Conservation (phyloP, 2,113 vertebrate genomes). For the Hemibagrus wyckioides region DNA sequence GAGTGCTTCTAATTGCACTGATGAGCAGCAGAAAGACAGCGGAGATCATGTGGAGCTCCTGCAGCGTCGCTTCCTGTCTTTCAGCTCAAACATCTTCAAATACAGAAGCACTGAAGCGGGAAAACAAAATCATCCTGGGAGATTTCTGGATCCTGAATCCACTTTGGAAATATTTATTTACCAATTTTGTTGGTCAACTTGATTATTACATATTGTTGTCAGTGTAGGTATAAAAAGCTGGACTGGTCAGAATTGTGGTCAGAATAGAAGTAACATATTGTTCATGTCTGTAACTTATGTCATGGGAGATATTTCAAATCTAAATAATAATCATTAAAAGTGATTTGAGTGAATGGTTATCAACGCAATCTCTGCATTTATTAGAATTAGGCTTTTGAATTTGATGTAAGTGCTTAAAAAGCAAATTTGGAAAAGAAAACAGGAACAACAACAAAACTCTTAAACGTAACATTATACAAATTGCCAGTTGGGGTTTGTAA, state of each 20-base stretch:
- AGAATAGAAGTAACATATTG: not conserved
- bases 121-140: slow-evolving; percentile 1
- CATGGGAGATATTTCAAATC: not conserved
- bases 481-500: not conserved
- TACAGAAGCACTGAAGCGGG: not conserved
- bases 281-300: not conserved
- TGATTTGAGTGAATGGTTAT: not conserved
- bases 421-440: not conserved
- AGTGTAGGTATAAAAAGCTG: not conserved
- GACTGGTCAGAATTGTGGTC: too few species aligned
- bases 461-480: not conserved
- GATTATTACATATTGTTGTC: not conserved
- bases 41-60: slow-evolving; percentile 32
- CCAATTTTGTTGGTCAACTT: not conserved
- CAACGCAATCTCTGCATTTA: not conserved
- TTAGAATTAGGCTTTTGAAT: not conserved
- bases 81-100: slow-evolving; percentile 12
- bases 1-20: slow-evolving; percentile 53
- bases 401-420: not conserved
- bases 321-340: not conserved
- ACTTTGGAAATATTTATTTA: not conserved
- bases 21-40: slow-evolving; percentile 44
- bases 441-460: not conserved
- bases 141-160: not conserved
- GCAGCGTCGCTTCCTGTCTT: slow-evolving; percentile 55